These are phyloP conservation scores for Ceratosolen solmsi DNA, from an alignment of 1,140 invertebrate genomes.

Conservation along the genomic window DNA sequence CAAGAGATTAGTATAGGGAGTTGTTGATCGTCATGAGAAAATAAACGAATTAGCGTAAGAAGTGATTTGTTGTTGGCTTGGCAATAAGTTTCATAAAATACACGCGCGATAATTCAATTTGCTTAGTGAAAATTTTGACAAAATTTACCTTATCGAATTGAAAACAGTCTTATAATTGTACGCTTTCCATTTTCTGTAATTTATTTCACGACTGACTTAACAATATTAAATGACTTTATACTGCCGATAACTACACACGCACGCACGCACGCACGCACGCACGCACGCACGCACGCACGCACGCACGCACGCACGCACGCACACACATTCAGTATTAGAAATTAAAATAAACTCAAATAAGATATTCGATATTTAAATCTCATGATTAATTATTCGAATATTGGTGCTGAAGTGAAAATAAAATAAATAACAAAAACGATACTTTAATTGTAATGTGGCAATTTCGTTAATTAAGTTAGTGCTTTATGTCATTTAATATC, in stretches of 20 bases:
- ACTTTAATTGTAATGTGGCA: neutral
- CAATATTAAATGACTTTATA: neutral
- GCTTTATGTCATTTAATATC: neutral
- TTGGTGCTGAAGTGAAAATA: neutral
- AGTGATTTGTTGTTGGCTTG: neutral
- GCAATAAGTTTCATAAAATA: neutral
- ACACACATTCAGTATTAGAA: neutral
- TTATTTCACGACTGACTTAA: neutral
- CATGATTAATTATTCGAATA: neutral
- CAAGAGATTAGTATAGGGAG: neutral
- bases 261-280: too few species aligned
- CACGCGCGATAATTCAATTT: neutral
- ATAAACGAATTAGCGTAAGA: neutral
- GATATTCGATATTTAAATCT: neutral
- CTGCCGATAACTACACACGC: neutral
- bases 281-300: too few species aligned
- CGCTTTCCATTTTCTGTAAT: neutral
- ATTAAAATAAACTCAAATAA: neutral
- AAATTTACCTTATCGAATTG: neutral
- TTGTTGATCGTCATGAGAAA: conserved; percentile 8
- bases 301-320: too few species aligned
- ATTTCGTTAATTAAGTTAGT: neutral
- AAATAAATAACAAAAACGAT: conserved; percentile 15
- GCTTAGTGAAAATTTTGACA: neutral
- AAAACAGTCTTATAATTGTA: neutral